A percentile compares a stretch with the other conserved stretches of the same genome.
Evolutionary conservation across 2,888 invertebrate species (phyloP).

Genomic region (Cephus pulcher): DNA sequence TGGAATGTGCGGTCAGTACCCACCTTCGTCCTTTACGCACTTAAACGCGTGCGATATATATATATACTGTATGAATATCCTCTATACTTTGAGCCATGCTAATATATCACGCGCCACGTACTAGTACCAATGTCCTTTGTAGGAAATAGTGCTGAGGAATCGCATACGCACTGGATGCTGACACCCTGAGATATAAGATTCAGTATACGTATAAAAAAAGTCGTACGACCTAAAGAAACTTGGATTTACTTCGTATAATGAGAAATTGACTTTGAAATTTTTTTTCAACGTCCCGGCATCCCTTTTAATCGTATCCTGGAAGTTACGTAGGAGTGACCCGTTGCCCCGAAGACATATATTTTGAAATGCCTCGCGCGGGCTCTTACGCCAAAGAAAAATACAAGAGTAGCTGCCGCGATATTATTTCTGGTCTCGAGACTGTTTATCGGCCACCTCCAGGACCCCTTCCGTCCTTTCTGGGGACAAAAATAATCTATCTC

Average conservation of each 20-base stretch:
- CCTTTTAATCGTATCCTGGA: neutral
- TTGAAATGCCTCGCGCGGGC: neutral
- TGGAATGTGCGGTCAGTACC: slow-evolving; percentile 57
- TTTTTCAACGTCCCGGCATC: neutral
- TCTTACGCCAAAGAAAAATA: neutral
- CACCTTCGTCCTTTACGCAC: slow-evolving; percentile 33
- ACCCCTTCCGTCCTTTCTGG: neutral
- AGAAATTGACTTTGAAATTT: neutral
- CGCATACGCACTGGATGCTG: neutral
- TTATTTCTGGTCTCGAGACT: neutral
- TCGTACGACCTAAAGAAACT: neutral
- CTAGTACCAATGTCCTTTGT: neutral
- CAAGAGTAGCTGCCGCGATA: neutral
- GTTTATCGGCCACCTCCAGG: neutral
- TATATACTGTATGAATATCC: neutral
- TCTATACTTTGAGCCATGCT: neutral
- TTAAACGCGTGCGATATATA: slow-evolving; percentile 17
- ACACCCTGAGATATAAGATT: neutral
- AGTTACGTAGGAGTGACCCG: neutral
- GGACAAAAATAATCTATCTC: neutral
- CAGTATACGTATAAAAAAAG: neutral
- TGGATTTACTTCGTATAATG: neutral
- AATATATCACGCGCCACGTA: neutral
- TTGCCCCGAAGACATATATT: neutral
- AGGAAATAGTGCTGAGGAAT: neutral